These are phyloP conservation scores for Seriola dumerili DNA, from an alignment of 2,113 vertebrate genomes.

Conservation along the genomic window DNA sequence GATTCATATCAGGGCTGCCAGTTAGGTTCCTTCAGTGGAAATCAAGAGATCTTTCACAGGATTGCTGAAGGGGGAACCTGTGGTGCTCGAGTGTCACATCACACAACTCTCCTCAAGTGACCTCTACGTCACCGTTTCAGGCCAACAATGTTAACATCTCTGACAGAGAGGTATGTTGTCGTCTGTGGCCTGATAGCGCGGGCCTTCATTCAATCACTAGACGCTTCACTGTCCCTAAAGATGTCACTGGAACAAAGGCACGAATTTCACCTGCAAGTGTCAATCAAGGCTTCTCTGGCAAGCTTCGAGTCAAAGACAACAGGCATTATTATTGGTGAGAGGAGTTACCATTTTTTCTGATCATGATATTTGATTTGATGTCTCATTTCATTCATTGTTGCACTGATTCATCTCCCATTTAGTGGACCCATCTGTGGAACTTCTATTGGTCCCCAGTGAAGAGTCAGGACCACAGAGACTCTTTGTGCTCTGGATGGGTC, in stretches of 20 bases:
- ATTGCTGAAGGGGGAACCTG: slow-evolving; percentile 14
- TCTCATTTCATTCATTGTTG: neutral
- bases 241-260: rapidly evolving
- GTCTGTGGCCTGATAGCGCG: no score
- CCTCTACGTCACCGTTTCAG: slow-evolving; percentile 65
- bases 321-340: slow-evolving; percentile 62
- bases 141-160: neutral
- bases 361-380: neutral
- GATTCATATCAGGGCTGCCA: no score
- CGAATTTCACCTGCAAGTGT: slow-evolving; percentile 48
- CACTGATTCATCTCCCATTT: neutral
- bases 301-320: neutral
- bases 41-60: slow-evolving; percentile 70
- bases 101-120: slow-evolving; percentile 57
- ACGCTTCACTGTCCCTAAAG: slow-evolving; percentile 19
- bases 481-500: slow-evolving; percentile 66
- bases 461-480: slow-evolving; percentile 56
- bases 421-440: slow-evolving; percentile 71
- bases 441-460: slow-evolving; percentile 53
- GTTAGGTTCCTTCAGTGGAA: slow-evolving; percentile 54
- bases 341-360: neutral
- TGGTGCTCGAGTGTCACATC: slow-evolving; percentile 74
- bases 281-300: slow-evolving; percentile 39
- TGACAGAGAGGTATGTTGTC: slow-evolving; percentile 23
- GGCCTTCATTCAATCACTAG: slow-evolving; percentile 47